Evolutionary conservation across 2,888 invertebrate genomes (phyloP), one percentile per base, ranked within the genome.

Genomic region (Rhabditophanes sp.): DNA sequence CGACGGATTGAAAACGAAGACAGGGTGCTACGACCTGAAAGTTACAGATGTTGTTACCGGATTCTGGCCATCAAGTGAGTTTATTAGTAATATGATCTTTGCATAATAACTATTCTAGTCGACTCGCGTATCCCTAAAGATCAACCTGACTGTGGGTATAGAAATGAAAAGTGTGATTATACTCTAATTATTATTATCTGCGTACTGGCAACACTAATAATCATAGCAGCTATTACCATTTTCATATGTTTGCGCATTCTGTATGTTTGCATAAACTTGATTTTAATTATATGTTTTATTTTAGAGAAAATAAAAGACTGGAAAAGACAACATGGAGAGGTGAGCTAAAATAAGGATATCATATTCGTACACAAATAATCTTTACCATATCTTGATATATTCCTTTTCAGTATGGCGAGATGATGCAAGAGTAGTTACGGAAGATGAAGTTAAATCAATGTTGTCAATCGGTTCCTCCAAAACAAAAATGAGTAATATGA

Each of bases 381-480:
- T n/a, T n/a, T n/a, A n/a, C n/a, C n/a, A n/a, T n/a, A n/a, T n/a
- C n/a, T n/a, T n/a, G n/a, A n/a, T n/a, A n/a, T n/a, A n/a, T n/a
- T n/a, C n/a, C n/a, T n/a, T n/a, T n/a, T n/a, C n/a, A n/a, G 50
- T 60, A 5, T 54, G 47, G 34, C 44, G 58, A 9, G 54, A 57
- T 17, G 60, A 60, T 21, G 50, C 61, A 34, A 41, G 60, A 3
- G 48, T 57, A 12, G 48, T 60, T 28, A 53, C 45, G 32, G 56
- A 50, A 26, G 58, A 60, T 4, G 60, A 60, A 32, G 50, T 61
- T 46, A 60, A 57, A 37, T 61, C 60, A 5, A 61, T 60, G 56
- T 42, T 47, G 11, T 60, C 60, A 4, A 53, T 60, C 17, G 60
- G 60, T 9, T 52, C 52, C 6, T 48, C 53, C 1, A 43, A 44